These are phyloP conservation scores for Mesochorus sp. DNA, from an alignment of 2,888 invertebrate genomes.

Conservation along the genomic window DNA sequence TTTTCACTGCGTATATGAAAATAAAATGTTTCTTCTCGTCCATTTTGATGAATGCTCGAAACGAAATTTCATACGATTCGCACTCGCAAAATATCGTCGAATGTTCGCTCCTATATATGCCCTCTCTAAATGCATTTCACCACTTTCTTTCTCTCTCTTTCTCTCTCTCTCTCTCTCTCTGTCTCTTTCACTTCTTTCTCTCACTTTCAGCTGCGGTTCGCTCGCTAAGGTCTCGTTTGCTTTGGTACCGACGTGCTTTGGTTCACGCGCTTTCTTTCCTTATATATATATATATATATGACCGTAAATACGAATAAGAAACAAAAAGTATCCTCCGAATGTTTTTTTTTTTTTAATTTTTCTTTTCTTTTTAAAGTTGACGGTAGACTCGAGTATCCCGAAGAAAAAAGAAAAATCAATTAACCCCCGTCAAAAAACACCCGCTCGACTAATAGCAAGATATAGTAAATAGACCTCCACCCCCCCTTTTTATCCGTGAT, in stretches of 20 bases:
- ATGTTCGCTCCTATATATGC: not conserved
- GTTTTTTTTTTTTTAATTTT: no score
- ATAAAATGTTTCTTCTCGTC: no score
- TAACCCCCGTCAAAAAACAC: no score
- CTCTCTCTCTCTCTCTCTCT: slow-evolving; percentile 18
- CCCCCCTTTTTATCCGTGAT: no score
- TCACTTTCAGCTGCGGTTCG: slow-evolving; percentile 50
- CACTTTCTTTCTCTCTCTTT: slow-evolving; percentile 21
- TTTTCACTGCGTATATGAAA: no score
- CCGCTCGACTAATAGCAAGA: no score
- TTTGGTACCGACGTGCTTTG: slow-evolving; percentile 56
- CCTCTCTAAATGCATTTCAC: slow-evolving; percentile 36
- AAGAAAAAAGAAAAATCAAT: no score
- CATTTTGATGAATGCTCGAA: no score
- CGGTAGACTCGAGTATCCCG: no score
- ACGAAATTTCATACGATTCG: not conserved
- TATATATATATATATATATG: slow-evolving; percentile 14
- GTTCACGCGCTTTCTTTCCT: slow-evolving; percentile 49
- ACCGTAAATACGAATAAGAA: slow-evolving; percentile 18
- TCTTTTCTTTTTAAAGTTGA: no score
- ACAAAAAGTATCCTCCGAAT: slow-evolving; percentile 15
- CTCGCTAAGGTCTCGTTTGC: slow-evolving; percentile 50
- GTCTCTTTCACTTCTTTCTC: slow-evolving; percentile 24
- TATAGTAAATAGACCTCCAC: no score
- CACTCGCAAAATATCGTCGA: not conserved